Evolutionary conservation across 2,888 invertebrate genomes (phyloP), one percentile per base, ranked within the genome.

Genomic region (Tillus elongatus): DNA sequence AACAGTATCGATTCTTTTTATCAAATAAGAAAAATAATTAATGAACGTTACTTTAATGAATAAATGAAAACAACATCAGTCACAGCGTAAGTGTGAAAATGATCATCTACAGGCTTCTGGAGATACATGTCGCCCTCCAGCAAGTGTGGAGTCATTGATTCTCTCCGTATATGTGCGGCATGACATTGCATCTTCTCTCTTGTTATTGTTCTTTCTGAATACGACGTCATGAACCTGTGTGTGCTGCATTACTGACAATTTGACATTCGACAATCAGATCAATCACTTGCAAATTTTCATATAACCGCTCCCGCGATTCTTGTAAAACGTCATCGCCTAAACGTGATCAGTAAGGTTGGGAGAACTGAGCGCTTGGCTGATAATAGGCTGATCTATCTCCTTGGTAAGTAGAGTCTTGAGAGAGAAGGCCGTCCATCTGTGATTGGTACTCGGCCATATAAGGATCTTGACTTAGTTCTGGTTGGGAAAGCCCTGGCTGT

Each of bases 361-460:
- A 72, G 67, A 75, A 75, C 53, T 72, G 71, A 67, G 77, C 71
- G 67, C 74, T 70, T 30, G 70, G 66, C 68, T 76, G 75, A 69
- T 78, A 67, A 60, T 63, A 64, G 37, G 56, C 70, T 58, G 63
- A 70, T 61, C 81, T 64, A 51, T 72, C 71, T 42, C 71, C 66
- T 52, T 66, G 65, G 47, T 66, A 66, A 27, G 65, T 66, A n/a
- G 64, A 65, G 47, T 61, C 93, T 71, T 95, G 95, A 33, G 93
- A 95, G 55, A 95, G 72, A 56, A 95, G 75, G 37, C 89, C 91
- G 64, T 95, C 95, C 72, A 91, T 88, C 71, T 95, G 93, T 35
- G 92, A 92, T 59, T 86, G 86, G 65, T 85, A 85, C 64, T 89
- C 89, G 35, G 82, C 79, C 64, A 85, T 77, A 61, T 82, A 79